Conservation (phyloP, 2,797 vertebrate species). For the Notoglanidium macrostoma region DNA sequence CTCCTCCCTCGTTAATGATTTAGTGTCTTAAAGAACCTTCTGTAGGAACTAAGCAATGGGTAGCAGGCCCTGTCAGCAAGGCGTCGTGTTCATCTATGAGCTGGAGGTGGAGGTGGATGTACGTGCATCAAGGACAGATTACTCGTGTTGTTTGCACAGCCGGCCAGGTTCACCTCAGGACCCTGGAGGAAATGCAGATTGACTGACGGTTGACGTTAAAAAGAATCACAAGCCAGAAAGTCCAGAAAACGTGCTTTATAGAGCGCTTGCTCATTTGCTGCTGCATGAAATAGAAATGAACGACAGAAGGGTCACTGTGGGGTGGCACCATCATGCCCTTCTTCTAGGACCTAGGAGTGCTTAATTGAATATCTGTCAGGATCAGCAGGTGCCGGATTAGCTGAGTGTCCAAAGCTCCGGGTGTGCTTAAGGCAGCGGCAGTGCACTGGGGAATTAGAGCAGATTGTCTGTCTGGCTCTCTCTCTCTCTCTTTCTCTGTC, state of each 20-base stretch:
- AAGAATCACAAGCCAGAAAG: not conserved
- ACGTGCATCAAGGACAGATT: not conserved
- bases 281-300: not conserved
- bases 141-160: not conserved
- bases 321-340: slow-evolving; percentile 40
- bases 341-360: slow-evolving; percentile 48
- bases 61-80: not conserved
- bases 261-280: not conserved
- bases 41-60: not conserved
- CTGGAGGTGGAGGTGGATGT: slow-evolving; percentile 10
- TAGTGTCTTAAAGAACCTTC: not conserved
- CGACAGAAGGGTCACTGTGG: slow-evolving; percentile 7
- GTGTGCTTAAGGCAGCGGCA: slow-evolving; percentile 49
- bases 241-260: not conserved
- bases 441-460: slow-evolving; percentile 66
- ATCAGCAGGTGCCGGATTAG: slow-evolving; percentile 76
- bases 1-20: slow-evolving; percentile 12
- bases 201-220: not conserved
- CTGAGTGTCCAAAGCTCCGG: slow-evolving; percentile 57
- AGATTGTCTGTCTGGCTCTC: slow-evolving; percentile 11
- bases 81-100: not conserved
- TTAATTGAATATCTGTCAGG: slow-evolving; percentile 61
- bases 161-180: not conserved
- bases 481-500: not conserved
- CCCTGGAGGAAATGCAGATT: not conserved